These are phyloP conservation scores for Xenentodon cancila DNA, from an alignment of 2,797 vertebrate species.

Conservation along the genomic window DNA sequence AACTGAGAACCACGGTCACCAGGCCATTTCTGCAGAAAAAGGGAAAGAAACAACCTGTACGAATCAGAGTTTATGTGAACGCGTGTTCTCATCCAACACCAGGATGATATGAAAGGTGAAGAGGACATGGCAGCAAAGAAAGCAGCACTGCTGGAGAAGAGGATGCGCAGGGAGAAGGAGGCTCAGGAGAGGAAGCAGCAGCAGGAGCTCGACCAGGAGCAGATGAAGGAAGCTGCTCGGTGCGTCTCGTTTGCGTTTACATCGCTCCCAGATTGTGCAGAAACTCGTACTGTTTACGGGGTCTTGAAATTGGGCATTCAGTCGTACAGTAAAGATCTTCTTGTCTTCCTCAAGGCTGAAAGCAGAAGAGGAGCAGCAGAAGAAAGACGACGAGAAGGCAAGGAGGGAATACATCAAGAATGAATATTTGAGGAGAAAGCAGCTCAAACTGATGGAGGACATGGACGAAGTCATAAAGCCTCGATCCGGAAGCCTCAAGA, in stretches of 20 bases:
- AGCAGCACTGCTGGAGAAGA: slow-evolving; percentile 94
- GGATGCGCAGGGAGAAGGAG: slow-evolving; percentile 92
- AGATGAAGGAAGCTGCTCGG: slow-evolving; percentile 91
- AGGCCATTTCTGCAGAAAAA: too few species aligned
- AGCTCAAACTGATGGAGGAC: slow-evolving; percentile 95
- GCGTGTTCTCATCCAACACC: slow-evolving; percentile 12
- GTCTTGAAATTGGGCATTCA: not conserved
- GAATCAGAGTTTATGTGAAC: too few species aligned
- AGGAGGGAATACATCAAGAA: slow-evolving; percentile 93
- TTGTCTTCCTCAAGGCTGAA: slow-evolving; percentile 83
- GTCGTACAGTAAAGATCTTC: not conserved
- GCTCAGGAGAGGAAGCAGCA: slow-evolving; percentile 90
- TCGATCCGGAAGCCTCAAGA: slow-evolving; percentile 87
- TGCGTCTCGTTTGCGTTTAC: slow-evolving; percentile 49
- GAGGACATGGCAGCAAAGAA: slow-evolving; percentile 95
- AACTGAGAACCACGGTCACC: too few species aligned
- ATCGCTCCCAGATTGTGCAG: not conserved
- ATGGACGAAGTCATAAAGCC: slow-evolving; percentile 94
- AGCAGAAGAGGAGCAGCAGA: slow-evolving; percentile 93
- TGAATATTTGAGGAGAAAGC: slow-evolving; percentile 93
- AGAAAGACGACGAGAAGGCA: slow-evolving; percentile 92
- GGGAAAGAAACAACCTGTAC: too few species aligned
- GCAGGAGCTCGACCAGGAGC: slow-evolving; percentile 91
- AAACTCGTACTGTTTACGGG: not conserved
- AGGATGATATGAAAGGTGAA: slow-evolving; percentile 96